Percentiles rank a stretch among this genome's conserved stretches.
Evolutionary conservation across 92 coral and sea anemone genomes (phyloP).

Genomic region (Palythoa caribaeorum): DNA sequence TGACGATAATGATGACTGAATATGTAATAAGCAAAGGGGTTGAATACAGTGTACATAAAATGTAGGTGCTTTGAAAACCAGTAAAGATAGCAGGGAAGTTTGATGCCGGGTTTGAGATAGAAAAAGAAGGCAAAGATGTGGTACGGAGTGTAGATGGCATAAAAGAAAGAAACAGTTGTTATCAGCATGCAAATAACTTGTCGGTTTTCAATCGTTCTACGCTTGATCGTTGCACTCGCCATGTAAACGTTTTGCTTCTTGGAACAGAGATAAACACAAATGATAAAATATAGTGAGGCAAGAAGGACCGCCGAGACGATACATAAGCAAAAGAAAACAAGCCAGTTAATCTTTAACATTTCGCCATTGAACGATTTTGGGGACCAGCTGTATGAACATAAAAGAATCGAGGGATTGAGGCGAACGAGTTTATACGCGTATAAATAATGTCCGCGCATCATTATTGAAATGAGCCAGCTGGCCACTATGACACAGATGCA

Average conservation of each 20-base stretch:
- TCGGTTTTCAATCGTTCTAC: constrained; percentile 25
- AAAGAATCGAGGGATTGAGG: neutral
- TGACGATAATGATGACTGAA: constrained; percentile 30
- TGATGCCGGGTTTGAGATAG: constrained; percentile 10
- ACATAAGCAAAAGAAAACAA: constrained; percentile 26
- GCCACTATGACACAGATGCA: neutral
- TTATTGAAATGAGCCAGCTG: constrained; percentile 17
- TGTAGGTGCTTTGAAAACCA: constrained; percentile 23
- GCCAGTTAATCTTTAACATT: constrained; percentile 42
- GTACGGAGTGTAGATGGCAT: constrained; percentile 18
- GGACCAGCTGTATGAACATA: constrained; percentile 18
- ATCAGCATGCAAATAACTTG: constrained; percentile 6
- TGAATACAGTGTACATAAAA: constrained; percentile 31
- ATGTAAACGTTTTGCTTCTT: constrained; percentile 29
- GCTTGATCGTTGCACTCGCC: constrained; percentile 16
- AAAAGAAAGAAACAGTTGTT: constrained; percentile 15
- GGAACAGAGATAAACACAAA: neutral
- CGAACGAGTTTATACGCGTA: constrained; percentile 33
- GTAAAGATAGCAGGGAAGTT: constrained; percentile 1
- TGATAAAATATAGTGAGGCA: neutral
- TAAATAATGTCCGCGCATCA: constrained; percentile 36
- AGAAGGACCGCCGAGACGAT: constrained; percentile 17
- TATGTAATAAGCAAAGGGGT: constrained; percentile 19
- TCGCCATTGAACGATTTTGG: neutral
- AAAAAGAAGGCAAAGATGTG: constrained; percentile 25